Evolutionary conservation across 2,113 vertebrate genomes (phyloP).

Genomic region (Kryptolebias marmoratus): DNA sequence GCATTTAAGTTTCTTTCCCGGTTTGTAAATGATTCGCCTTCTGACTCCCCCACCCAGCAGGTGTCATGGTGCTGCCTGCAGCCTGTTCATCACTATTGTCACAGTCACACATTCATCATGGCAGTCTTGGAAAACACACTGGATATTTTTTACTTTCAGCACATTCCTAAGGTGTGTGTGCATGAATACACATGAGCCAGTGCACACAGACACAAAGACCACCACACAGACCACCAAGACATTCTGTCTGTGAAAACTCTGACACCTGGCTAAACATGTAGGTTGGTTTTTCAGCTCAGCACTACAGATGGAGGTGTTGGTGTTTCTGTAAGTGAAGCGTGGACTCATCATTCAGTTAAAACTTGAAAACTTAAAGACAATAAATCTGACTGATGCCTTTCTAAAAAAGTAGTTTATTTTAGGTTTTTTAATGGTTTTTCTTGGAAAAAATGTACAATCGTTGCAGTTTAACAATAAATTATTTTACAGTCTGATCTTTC

Average conservation of each 20-base stretch:
- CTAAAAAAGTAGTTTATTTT: no score
- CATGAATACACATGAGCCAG: constrained; percentile 42
- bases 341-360: no score
- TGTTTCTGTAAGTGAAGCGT: constrained; percentile 17
- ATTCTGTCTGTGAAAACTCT: constrained; percentile 28
- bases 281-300: constrained; percentile 43
- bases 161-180: constrained; percentile 43
- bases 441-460: no score
- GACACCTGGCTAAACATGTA: constrained; percentile 66
- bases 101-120: constrained; percentile 50
- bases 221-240: constrained; percentile 47
- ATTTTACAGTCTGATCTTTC: no score
- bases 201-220: constrained; percentile 28
- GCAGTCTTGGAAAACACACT: constrained; percentile 37
- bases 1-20: constrained; percentile 8
- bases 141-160: constrained; percentile 37
- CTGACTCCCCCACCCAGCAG: constrained; percentile 49
- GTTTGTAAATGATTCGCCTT: constrained; percentile 60
- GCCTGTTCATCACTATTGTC: constrained; percentile 49
- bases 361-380: no score
- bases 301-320: constrained; percentile 5
- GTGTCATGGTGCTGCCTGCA: constrained; percentile 38
- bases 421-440: no score
- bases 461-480: no score
- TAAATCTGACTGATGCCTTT: no score